Conservation (phyloP, 1,140 invertebrate species). For the Drosophila paulistorum region DNA sequence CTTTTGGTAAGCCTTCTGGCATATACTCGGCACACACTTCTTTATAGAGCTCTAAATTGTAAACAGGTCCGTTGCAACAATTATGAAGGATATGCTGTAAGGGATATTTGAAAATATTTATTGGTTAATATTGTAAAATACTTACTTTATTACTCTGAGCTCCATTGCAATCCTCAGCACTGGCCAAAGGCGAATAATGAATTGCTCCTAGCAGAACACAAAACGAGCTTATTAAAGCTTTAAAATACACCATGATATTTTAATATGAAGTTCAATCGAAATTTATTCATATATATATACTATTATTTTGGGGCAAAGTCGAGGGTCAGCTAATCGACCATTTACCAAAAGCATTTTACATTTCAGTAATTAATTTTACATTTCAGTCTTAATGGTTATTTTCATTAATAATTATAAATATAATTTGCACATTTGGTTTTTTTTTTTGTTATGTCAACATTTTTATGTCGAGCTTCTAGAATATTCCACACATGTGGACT, state of each 20-base stretch:
- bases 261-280: not conserved
- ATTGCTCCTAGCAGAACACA: not conserved
- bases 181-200: not conserved
- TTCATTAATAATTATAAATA: too few species aligned
- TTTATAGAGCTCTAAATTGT: not conserved
- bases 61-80: not conserved
- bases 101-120: too few species aligned
- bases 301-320: not conserved
- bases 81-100: too few species aligned
- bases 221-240: not conserved
- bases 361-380: not conserved
- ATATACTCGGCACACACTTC: not conserved
- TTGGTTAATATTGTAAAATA: too few species aligned
- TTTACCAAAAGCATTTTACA: too few species aligned
- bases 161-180: not conserved
- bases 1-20: too few species aligned
- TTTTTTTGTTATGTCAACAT: too few species aligned
- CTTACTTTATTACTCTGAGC: too few species aligned
- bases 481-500: too few species aligned
- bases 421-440: too few species aligned
- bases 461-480: too few species aligned
- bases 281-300: not conserved
- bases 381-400: not conserved
- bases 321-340: not conserved
- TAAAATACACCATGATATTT: not conserved